Evolutionary conservation across 2,888 invertebrate genomes (phyloP).

Genomic region (Aphodius sticticus): DNA sequence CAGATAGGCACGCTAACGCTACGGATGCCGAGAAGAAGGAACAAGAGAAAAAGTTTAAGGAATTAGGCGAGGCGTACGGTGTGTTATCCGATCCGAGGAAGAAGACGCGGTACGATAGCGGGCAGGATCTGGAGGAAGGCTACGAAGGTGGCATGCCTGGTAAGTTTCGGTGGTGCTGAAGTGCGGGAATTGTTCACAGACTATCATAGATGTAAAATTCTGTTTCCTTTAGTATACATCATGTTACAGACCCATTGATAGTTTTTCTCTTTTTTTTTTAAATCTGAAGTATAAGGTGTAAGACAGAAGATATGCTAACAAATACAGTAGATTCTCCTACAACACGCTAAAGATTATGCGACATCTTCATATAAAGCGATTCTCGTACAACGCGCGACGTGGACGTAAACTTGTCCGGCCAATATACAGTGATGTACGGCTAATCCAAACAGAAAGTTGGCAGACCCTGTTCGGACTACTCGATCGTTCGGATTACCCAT

Average conservation of each 20-base stretch:
- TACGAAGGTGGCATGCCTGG: slow-evolving; percentile 65
- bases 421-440: too few species aligned
- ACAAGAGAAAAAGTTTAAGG: slow-evolving; percentile 94
- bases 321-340: too few species aligned
- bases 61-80: slow-evolving; percentile 95
- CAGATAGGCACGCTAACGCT: slow-evolving; percentile 92
- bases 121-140: slow-evolving; percentile 84
- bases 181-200: slow-evolving; percentile 12
- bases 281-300: too few species aligned
- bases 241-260: slow-evolving; percentile 6
- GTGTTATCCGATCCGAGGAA: slow-evolving; percentile 91
- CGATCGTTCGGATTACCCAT: too few species aligned
- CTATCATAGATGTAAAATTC: neutral
- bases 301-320: too few species aligned
- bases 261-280: slow-evolving; percentile 25
- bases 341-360: too few species aligned
- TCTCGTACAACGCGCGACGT: too few species aligned
- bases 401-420: too few species aligned
- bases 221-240: slow-evolving; percentile 16
- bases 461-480: too few species aligned
- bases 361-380: too few species aligned
- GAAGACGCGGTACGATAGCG: slow-evolving; percentile 88
- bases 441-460: too few species aligned
- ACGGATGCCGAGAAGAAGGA: slow-evolving; percentile 85
- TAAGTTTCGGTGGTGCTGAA: slow-evolving; percentile 41